Evolutionary conservation across 2,888 invertebrate genomes (phyloP), one percentile per base, ranked within the genome.

Genomic region (Mimachlamys varia): DNA sequence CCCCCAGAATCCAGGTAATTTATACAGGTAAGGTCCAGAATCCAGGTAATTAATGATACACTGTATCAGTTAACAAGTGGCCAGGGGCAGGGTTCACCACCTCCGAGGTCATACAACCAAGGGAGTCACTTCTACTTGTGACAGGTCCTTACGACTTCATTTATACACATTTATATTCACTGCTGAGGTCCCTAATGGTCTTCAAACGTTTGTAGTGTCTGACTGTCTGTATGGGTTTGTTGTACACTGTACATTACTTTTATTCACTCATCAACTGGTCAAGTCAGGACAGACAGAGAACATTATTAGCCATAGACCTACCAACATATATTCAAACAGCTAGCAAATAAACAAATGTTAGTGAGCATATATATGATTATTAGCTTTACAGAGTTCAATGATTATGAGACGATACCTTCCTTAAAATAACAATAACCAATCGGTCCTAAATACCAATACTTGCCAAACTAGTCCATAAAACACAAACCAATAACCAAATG

Each of bases 41-140:
- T 62, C 76, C 76, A 76, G 76, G 76, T 76, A 76, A 76, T 76
- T 76, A 76, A 76, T 22, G 33, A 76, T 33, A 76, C 27, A 58
- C n/a, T n/a, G 19, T n/a, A 58, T 58, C 58, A 76, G 33, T 33
- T 76, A 76, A 76, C 27, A 27, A 76, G 76, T 76, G 76, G 76
- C 76, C 15, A 76, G 33, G 76, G 76, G 76, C 76, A 76, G 76
- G 76, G 76, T 76, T 76, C 76, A 58, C 19, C 58, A 22, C 27
- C 10, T 76, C 33, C 33, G 62, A 33, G 76, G 33, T 76, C 76
- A 76, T 27, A 76, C 76, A 33, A 76, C 33, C 33, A 76, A 76
- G 76, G 76, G 76, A 76, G 76, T 76, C 33, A 76, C 76, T 76
- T 76, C 33, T 27, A 33, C 33, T 22, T 1, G 2, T 76, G 76